Evolutionary conservation across 37 sponge, comb jelly and placozoan species (phyloP), one percentile per base, ranked within the genome.

Genomic region (Geodia barretti): DNA sequence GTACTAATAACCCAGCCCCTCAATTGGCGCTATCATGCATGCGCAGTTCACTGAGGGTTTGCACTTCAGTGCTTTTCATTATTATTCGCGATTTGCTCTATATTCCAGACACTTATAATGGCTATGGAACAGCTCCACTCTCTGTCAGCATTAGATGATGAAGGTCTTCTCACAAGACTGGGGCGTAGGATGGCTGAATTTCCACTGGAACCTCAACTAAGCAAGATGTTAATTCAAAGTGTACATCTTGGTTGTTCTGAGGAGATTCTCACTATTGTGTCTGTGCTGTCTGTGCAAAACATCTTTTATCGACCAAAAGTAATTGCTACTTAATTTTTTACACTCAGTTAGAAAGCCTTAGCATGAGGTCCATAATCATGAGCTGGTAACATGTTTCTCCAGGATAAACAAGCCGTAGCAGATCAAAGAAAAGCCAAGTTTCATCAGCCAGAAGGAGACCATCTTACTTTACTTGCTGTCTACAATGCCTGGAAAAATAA

Each of bases 401-500:
- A 92, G 89, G 99, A 98, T 41, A 98, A 96, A 86, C 99, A 96
- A 64, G 91, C 96, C 21, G 64, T 95, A 14, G 99, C 99, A 2
- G 99, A 98, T 73, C 96, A 98, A 79, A 74, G 88, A 41, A 95
- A 96, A 73, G 97, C 99, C 4, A 93, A 96, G 62, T 98, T 98
- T 73, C 94, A 93, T 58, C 96, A 96, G 69, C 91, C 99, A 29
- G 99, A 96, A 60, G 99, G 99, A 14, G 99, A 98, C 78, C 99
- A 96, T 68, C 85, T 98, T 40, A 98, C 99, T 5, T 82, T 98
- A 34, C 89, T 98, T 31, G 86, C 96, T 26, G 96, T 98, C 38
- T 98, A 98, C 77, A 98, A 98, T 81, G 93, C 98, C 35, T 98
- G 98, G 98, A 98, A 89, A 88, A 98, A 98, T 80, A 98, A 95